Conservation (phyloP, 2,113 vertebrate genomes). For the Lathamus discolor region DNA sequence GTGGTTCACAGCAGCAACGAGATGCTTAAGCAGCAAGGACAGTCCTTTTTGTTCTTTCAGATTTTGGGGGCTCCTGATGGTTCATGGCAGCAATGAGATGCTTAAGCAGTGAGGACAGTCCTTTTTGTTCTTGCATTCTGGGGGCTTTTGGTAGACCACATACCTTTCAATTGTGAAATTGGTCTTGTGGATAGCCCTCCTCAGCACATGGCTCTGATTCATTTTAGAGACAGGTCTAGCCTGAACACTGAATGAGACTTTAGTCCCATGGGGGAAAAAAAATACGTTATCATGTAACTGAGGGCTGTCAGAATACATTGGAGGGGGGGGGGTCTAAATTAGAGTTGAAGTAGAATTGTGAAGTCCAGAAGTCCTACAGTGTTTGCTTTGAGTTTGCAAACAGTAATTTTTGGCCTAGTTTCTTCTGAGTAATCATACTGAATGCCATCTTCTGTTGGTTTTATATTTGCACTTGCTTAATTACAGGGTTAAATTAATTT, state of each 20-base stretch:
- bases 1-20: not conserved
- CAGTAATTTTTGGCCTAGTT: not conserved
- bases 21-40: not conserved
- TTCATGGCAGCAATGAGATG: not conserved
- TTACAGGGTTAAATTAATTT: not conserved
- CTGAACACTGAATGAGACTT: not conserved
- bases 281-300: not conserved
- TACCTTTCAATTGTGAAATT: not conserved
- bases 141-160: fast-evolving
- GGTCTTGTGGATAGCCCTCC: not conserved
- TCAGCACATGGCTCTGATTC: not conserved
- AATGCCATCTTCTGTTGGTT: not conserved
- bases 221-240: not conserved
- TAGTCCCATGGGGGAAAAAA: not conserved
- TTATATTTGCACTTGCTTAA: not conserved
- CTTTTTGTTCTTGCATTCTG: not conserved
- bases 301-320: not conserved
- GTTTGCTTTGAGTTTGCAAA: not conserved
- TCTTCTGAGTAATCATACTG: not conserved
- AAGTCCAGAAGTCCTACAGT: not conserved
- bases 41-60: not conserved
- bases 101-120: not conserved
- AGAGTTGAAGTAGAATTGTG: not conserved
- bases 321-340: not conserved
- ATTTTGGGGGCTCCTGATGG: not conserved